Percentiles rank a stretch among this genome's conserved stretches.
phyloP scores from a whole-genome alignment of 2,888 invertebrate genomes.

The Caenorhabditis panamensis region DNA sequence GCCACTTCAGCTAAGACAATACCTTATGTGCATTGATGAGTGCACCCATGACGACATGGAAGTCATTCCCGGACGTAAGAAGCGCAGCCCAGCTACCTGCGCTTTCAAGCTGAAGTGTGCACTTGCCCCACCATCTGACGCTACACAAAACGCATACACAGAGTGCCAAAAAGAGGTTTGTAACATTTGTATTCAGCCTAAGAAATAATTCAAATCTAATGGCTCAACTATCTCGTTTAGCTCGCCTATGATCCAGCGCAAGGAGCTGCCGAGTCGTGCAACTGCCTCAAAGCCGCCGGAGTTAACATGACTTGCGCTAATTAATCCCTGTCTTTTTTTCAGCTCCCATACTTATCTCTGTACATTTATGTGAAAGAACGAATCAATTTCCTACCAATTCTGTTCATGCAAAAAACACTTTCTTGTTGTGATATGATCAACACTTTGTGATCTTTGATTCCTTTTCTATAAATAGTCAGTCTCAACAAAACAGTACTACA shows the following conservation, averaged over 20 bases:
- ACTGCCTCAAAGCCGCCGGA: constrained; percentile 76
- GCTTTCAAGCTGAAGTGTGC: constrained; percentile 80
- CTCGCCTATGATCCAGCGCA: constrained; percentile 65
- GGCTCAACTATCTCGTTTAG: too few relatives aligned
- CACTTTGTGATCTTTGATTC: constrained; percentile 32
- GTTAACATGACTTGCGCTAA: constrained; percentile 65
- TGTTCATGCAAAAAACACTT: neutral
- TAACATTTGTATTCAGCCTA: too few relatives aligned
- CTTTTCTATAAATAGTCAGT: constrained; percentile 5
- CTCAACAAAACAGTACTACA: neutral
- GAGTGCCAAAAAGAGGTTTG: constrained; percentile 77
- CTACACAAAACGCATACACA: constrained; percentile 74
- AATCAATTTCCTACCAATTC: neutral
- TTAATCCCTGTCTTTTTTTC: constrained; percentile 2
- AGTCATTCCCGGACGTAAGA: constrained; percentile 67
- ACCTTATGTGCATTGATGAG: constrained; percentile 79
- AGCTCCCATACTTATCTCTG: constrained; percentile 8
- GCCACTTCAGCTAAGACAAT: constrained; percentile 75
- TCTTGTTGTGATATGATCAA: constrained; percentile 22
- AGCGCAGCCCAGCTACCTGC: constrained; percentile 75
- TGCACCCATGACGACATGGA: constrained; percentile 77
- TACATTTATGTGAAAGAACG: constrained; percentile 44
- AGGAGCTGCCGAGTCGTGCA: constrained; percentile 74
- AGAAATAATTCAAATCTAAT: too few relatives aligned
- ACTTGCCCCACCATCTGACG: constrained; percentile 75